Evolutionary conservation across 2,113 vertebrate species (phyloP), one percentile per base, ranked within the genome.

Genomic region (Dryoscopus gambensis): DNA sequence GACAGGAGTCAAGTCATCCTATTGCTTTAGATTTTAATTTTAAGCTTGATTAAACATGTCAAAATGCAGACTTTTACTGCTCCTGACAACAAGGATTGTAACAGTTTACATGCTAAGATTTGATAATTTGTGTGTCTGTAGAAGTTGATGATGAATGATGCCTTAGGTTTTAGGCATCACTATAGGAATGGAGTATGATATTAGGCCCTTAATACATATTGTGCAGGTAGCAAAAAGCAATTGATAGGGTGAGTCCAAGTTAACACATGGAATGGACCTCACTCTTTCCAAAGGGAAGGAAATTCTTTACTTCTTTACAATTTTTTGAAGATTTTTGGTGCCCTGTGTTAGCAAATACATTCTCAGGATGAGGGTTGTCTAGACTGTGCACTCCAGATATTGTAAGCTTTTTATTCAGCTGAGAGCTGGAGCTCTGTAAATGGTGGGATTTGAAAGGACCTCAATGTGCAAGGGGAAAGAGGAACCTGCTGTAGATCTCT

Each of bases 1-100:
- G 97, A 93, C 91, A 98, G 93, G 97, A 96, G 65, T 76, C 67
- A 89, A 89, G 80, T 95, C 79, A 88, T 94, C 52, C 59, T 90
- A 22, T 96, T 97, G 39, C 92, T 97, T 94, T 82, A 94, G 74
- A 87, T 96, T 88, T 90, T 94, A 24, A 82, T 88, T 93, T 95
- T 84, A 60, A 71, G 46, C 47, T 94, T 83, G 86, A 93, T 90
- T 95, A 80, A 63, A 70, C 19, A 68, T 77, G 42, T 42, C 64
- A 92, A 69, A 59, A 75, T 21, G 47, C 22, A 80, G 75, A 37
- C 16, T 91, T 92, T 65, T 86, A 63, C 77, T 88, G 62, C 65
- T 93, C 57, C 55, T 0, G 2, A 90, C 11, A 20, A 33, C 5
- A 70, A 73, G 47, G 75, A 18, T n/a, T 85, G 10, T 65, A 80